Base-by-base conservation (phyloP, 2,888 invertebrate genomes). In the Plebejus melissa region DNA sequence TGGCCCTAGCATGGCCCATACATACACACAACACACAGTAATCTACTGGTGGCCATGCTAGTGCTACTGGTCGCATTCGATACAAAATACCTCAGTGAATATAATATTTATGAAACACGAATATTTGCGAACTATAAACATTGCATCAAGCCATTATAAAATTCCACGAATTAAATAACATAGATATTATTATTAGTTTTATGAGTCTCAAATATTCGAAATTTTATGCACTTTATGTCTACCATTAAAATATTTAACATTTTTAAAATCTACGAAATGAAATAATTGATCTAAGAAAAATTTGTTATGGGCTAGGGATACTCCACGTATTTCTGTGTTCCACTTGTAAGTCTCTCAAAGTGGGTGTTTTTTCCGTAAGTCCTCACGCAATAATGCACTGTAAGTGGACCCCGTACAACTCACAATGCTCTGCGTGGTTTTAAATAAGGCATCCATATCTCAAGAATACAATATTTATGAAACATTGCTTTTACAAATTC, bases 391-490 rank as follows among this genome's bases (percentile, higher is more conserved):
- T 76, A 76, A 58, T 77, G 41, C 70, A 50, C 36, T 69, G 72
- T 79, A 77, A 69, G 32, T 4, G n/a, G 6, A 28, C 13, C 58
- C 4, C 9, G 16, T 78, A 77, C 57, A 76, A 46, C 41, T 74
- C 74, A 79, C 46, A 76, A 71, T 74, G 0, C 74, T 58, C 4
- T 76, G 60, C 9, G 74, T 9, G 13, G 69, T 71, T 50, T 58
- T 76, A 9, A 58, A n/a, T 72, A 32, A 72, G 74, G 71, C 74
- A 71, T 74, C 75, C 50, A 72, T 76, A 77, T 77, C 77, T 78
- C 77, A 76, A 38, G 50, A 74, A 75, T 77, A 76, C 75, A 78
- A 77, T 77, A 78, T 77, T 79, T 78, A 78, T 76, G 79, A 77
- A 77, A 77, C 46, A 71, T 71, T 71, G 41, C 71, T 22, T 22